Evolutionary conservation across 2,113 vertebrate species (phyloP), one percentile per base, ranked within the genome.

Genomic region (Eira barbara): DNA sequence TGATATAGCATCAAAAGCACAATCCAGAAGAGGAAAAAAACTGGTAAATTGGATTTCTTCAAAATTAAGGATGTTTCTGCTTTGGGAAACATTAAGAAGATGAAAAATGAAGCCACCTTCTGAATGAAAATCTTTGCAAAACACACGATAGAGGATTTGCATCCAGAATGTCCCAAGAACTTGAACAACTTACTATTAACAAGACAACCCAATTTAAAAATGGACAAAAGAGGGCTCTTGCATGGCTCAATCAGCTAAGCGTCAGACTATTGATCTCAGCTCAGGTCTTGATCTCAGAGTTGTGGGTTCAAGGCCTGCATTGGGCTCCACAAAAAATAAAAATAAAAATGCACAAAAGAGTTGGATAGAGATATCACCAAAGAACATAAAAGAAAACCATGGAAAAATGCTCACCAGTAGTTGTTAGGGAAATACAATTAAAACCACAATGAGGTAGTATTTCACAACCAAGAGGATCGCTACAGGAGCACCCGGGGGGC

Each of bases 101-200:
- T 25, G 39, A 82, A 49, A 84, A 90, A 63, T 74, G 55, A 76
- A 80, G 9, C 39, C 29, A 52, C 25, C 59, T 61, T 88, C 83
- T 91, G 47, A 78, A 94, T 63, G 49, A 91, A 97, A 81, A 59
- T 89, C 42, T 73, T 80, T 94, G 27, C 42, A 80, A 79, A 91
- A 73, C 49, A 63, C 20, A 49, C 18, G 67, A 42, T 45, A 84
- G 73, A 90, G n/a, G 2, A 71, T 83, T 95, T 79, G 13, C 36
- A 34, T 84, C 67, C 13, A 71, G 55, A 85, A 47, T 49, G 49
- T 81, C 52, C 11, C 42, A 71, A 97, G 52, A 85, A 31, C 39
- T 39, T 65, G 83, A 84, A 78, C 18, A 96, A 83, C 17, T 63
- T n/a, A 88, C 5, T 21, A 34, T 94, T 63, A 61, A 52, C 36